Evolutionary conservation across 1,140 invertebrate species (phyloP).

Genomic region (Halyomorpha halys): DNA sequence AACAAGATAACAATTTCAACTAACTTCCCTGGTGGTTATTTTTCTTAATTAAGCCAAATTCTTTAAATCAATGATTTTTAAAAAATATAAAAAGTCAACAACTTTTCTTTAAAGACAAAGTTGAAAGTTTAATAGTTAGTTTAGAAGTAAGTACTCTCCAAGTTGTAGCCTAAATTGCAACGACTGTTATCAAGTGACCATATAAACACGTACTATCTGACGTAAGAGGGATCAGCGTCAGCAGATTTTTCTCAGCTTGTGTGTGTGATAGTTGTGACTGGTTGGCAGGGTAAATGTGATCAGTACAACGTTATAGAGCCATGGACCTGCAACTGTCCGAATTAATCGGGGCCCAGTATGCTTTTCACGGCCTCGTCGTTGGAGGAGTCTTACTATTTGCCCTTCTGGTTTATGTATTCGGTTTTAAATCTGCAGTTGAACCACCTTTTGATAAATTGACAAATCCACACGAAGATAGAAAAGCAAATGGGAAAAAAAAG

Average conservation of each 20-base stretch:
- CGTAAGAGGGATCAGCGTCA: constrained; percentile 15
- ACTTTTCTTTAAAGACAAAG: no score
- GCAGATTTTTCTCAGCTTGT: background rate
- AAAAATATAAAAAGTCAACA: no score
- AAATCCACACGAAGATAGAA: constrained; percentile 45
- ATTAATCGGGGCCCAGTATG: constrained; percentile 45
- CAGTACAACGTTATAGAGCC: background rate
- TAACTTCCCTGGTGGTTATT: no score
- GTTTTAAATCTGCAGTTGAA: constrained; percentile 59
- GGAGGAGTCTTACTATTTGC: constrained; percentile 38
- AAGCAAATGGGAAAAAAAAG: constrained; percentile 51
- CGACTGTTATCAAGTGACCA: constrained; percentile 14
- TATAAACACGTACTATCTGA: constrained; percentile 18
- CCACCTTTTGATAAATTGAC: constrained; percentile 58
- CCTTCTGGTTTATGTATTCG: constrained; percentile 57
- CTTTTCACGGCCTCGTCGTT: constrained; percentile 51
- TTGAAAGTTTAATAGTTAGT: no score
- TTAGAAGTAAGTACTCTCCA: no score
- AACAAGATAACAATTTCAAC: no score
- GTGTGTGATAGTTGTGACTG: background rate
- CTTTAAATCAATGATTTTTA: no score
- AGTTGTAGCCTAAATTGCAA: no score
- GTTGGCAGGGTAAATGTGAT: background rate
- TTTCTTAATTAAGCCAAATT: no score
- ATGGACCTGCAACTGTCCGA: constrained; percentile 38